Base-by-base conservation (phyloP, 2,888 invertebrate species). In the Heliothis peltigera region DNA sequence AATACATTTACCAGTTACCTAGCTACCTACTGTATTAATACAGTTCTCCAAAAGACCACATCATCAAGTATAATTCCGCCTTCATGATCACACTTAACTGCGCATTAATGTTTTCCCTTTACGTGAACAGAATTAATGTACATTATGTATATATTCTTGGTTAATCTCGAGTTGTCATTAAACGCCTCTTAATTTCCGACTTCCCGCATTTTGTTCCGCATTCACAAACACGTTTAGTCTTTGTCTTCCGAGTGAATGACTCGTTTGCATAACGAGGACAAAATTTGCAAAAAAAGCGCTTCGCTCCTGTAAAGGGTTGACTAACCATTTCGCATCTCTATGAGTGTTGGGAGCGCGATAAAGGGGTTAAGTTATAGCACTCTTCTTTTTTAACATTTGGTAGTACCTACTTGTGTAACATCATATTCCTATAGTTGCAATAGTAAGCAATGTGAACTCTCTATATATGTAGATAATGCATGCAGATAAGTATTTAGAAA, bases 161-260 rank as follows among this genome's bases (percentile, higher is more conserved):
- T 74, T 76, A 66, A 66, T 68, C 64, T 75, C 44, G 22, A 44
- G 32, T 55, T 71, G 59, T 64, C 59, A 58, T 70, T 57, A 77
- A 64, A 48, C n/a, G 43, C 0, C 17, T 49, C 44, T 79, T 79
- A 49, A 79, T 73, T 54, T 70, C 66, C 53, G 42, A 49, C 73
- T 77, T 75, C 80, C 32, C 77, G 62, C 8, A 32, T 42, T 49
- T 18, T 54, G 25, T 76, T 79, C 79, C 76, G 79, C 63, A 65
- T 78, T 73, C 77, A 66, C 66, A 21, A 66, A 48, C 56, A 61
- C 35, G 17, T 69, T 59, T 52, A 47, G 25, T 65, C 65, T 78
- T 64, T 72, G 53, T 64, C 49, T 65, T 56, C 21, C 12, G 28
- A 56, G 53, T 59, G 57, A 57, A 53, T 61, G 10, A 15, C 17